Evolutionary conservation across 2,888 invertebrate genomes (phyloP).

Genomic region (Megastigmus dorsalis): DNA sequence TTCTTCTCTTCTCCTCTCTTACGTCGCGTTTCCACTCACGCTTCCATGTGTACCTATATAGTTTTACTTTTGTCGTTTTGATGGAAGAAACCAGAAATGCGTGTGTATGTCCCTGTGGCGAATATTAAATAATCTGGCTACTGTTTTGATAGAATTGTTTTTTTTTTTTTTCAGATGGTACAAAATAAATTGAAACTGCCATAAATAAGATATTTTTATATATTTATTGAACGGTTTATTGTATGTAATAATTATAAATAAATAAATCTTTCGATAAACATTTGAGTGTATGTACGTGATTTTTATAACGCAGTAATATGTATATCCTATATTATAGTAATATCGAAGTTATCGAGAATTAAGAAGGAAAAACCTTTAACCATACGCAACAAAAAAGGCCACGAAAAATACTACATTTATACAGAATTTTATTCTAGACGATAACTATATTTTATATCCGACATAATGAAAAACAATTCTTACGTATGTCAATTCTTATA

Average conservation of each 20-base stretch:
- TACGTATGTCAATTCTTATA: slow-evolving; percentile 5
- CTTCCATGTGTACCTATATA: not conserved
- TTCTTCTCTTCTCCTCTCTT: not conserved
- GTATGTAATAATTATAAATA: not conserved
- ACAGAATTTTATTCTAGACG: not conserved
- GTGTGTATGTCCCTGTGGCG: too few relatives aligned
- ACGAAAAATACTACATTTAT: slow-evolving; percentile 13
- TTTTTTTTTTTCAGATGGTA: not conserved
- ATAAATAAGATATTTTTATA: slow-evolving; percentile 10
- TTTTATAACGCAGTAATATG: slow-evolving; percentile 3
- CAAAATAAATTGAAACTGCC: not conserved
- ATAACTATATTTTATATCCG: slow-evolving; percentile 2
- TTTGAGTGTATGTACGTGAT: not conserved
- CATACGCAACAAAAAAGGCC: not conserved
- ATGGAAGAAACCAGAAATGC: too few relatives aligned
- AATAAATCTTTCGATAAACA: slow-evolving; percentile 9
- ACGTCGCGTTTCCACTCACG: not conserved
- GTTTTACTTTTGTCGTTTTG: too few relatives aligned
- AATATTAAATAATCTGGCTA: too few relatives aligned
- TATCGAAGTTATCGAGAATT: slow-evolving; percentile 2
- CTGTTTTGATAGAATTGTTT: too few relatives aligned
- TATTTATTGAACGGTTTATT: slow-evolving; percentile 5
- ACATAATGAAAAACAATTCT: slow-evolving; percentile 27
- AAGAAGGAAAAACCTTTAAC: slow-evolving; percentile 7
- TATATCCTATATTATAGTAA: not conserved